These are phyloP conservation scores for Sarcophaga variegata DNA, from an alignment of 2,888 invertebrate genomes.

Conservation along the genomic window DNA sequence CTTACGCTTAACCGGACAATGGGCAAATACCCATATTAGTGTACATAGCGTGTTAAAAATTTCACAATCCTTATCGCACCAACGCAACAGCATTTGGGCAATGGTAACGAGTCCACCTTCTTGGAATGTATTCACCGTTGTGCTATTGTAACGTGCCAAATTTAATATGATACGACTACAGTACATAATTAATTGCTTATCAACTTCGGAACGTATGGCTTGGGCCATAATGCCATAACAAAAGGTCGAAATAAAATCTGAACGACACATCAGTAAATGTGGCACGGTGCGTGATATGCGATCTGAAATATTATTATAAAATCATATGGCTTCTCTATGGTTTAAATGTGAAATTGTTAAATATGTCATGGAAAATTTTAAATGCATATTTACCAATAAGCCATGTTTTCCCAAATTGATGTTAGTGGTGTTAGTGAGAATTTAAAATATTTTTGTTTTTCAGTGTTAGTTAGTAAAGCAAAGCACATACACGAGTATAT, in stretches of 20 bases:
- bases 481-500: too few relatives aligned
- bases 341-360: neutral
- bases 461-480: too few relatives aligned
- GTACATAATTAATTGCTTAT: conserved; percentile 80
- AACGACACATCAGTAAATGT: conserved; percentile 78
- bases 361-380: too few relatives aligned
- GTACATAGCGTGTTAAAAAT: conserved; percentile 86
- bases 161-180: conserved; percentile 85
- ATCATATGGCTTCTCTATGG: neutral
- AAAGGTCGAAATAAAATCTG: conserved; percentile 80
- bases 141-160: conserved; percentile 85
- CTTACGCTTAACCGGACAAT: conserved; percentile 78
- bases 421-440: too few relatives aligned
- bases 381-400: neutral
- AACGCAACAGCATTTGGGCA: conserved; percentile 86
- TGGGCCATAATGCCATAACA: conserved; percentile 82
- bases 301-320: conserved; percentile 72
- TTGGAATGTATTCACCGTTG: conserved; percentile 85
- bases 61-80: conserved; percentile 86
- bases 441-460: too few relatives aligned
- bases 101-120: conserved; percentile 84
- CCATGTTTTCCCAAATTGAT: neutral
- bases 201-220: conserved; percentile 81
- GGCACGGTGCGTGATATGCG: conserved; percentile 81
- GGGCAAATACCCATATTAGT: conserved; percentile 86